These are phyloP conservation scores for Stictocephala bisonia DNA, from an alignment of 2,888 invertebrate species.

Conservation along the genomic window DNA sequence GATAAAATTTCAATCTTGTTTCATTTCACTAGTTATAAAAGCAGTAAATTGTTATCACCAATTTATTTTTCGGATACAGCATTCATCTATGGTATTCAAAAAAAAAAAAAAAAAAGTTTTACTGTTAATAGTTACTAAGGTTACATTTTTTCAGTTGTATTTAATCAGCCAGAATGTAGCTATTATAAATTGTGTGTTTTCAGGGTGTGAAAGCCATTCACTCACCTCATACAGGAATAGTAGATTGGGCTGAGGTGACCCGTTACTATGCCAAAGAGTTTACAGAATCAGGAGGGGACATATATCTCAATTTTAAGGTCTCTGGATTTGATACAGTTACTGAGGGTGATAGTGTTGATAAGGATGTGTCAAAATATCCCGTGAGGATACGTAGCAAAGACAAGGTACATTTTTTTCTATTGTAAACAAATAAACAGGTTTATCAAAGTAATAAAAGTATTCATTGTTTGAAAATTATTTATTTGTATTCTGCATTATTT, in stretches of 20 bases:
- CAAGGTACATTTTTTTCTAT: slow-evolving; percentile 63
- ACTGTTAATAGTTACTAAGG: neutral
- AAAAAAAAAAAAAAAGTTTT: neutral
- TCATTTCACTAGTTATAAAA: too few relatives aligned
- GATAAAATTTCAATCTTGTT: too few relatives aligned
- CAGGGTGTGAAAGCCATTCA: slow-evolving; percentile 91
- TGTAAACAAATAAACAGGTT: too few relatives aligned
- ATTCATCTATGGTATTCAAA: too few relatives aligned
- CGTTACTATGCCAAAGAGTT: slow-evolving; percentile 86
- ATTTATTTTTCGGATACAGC: too few relatives aligned
- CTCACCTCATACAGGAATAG: slow-evolving; percentile 98
- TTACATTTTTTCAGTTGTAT: neutral
- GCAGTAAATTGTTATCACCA: too few relatives aligned
- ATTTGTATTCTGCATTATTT: too few relatives aligned
- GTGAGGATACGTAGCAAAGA: slow-evolving; percentile 69
- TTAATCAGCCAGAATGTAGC: too few relatives aligned
- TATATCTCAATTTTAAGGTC: slow-evolving; percentile 83
- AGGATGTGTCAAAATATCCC: slow-evolving; percentile 68
- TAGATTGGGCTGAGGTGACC: slow-evolving; percentile 90
- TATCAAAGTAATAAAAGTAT: too few relatives aligned
- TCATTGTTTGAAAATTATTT: too few relatives aligned
- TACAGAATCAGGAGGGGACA: slow-evolving; percentile 77
- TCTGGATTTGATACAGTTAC: slow-evolving; percentile 73
- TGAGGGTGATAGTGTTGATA: slow-evolving; percentile 60
- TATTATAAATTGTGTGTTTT: slow-evolving; percentile 50